A percentile compares a stretch with the other conserved stretches of the same genome.
phyloP scores from a whole-genome alignment of 2,888 invertebrate genomes.

The Drosophila kambysellisi region DNA sequence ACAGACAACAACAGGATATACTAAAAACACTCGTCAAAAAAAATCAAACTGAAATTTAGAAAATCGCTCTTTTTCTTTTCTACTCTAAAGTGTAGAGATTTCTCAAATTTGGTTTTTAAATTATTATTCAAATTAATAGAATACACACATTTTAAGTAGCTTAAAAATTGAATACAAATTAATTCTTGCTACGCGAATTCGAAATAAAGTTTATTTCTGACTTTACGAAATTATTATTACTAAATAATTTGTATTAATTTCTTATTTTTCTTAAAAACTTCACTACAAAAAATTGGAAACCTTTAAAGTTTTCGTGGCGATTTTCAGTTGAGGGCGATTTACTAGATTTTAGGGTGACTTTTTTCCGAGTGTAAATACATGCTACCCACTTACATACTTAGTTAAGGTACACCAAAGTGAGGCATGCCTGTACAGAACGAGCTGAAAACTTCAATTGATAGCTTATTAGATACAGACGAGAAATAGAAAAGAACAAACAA shows the following conservation, averaged over 20 bases:
- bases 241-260: too few relatives aligned
- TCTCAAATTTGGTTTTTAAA: not conserved
- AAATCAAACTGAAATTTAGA: not conserved
- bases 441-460: slow-evolving; percentile 31
- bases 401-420: slow-evolving; percentile 57
- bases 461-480: slow-evolving; percentile 21
- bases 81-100: not conserved
- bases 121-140: not conserved
- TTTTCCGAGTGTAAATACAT: not conserved
- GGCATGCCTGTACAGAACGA: slow-evolving; percentile 62
- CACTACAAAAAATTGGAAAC: too few relatives aligned
- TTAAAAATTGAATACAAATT: not conserved
- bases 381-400: slow-evolving; percentile 11
- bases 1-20: slow-evolving; percentile 20
- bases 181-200: too few relatives aligned
- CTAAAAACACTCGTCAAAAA: slow-evolving; percentile 20
- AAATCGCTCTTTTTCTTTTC: not conserved
- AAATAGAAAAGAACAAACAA: not conserved
- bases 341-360: not conserved
- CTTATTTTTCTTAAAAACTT: too few relatives aligned
- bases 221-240: too few relatives aligned
- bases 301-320: too few relatives aligned
- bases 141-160: not conserved
- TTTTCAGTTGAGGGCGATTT: too few relatives aligned
- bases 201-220: too few relatives aligned